Conservation (phyloP, 2,797 vertebrate species). For the Rachycentron canadum region DNA sequence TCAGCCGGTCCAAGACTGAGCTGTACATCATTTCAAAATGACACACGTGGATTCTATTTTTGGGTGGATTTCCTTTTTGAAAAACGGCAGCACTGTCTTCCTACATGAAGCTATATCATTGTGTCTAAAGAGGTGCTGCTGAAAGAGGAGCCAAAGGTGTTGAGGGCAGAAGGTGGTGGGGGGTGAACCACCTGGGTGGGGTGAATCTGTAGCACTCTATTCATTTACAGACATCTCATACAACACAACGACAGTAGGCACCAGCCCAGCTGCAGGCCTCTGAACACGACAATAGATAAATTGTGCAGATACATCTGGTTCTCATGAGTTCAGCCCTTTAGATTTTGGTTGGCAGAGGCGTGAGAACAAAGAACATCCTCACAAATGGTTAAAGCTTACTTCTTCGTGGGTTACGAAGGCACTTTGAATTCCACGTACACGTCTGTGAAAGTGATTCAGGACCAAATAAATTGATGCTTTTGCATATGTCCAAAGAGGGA, state of each 20-base stretch:
- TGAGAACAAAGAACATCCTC: conserved; percentile 65
- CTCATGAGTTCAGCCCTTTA: conserved; percentile 70
- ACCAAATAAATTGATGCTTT: conserved; percentile 1
- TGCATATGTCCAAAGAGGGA: not conserved
- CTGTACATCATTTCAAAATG: conserved; percentile 17
- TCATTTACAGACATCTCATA: conserved; percentile 47
- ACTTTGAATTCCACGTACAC: conserved; percentile 38
- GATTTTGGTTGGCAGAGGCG: conserved; percentile 68
- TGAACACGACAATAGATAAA: conserved; percentile 80
- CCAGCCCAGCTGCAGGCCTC: conserved; percentile 55
- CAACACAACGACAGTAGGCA: conserved; percentile 62
- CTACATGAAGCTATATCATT: conserved; percentile 27
- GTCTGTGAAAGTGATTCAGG: conserved; percentile 28
- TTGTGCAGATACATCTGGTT: conserved; percentile 82
- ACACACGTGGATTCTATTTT: not conserved
- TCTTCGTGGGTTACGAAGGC: conserved; percentile 64
- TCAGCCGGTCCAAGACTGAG: conserved; percentile 10
- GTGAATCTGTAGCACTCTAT: conserved; percentile 39
- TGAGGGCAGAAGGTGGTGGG: conserved; percentile 44
- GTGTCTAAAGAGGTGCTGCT: conserved; percentile 62
- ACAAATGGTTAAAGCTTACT: conserved; percentile 64
- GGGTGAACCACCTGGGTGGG: conserved; percentile 46
- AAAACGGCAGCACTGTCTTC: conserved; percentile 23
- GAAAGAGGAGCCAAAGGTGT: conserved; percentile 66
- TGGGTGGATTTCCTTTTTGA: not conserved